Evolutionary conservation across 2,888 invertebrate genomes (phyloP).

Genomic region (Eupithecia dodoneata): DNA sequence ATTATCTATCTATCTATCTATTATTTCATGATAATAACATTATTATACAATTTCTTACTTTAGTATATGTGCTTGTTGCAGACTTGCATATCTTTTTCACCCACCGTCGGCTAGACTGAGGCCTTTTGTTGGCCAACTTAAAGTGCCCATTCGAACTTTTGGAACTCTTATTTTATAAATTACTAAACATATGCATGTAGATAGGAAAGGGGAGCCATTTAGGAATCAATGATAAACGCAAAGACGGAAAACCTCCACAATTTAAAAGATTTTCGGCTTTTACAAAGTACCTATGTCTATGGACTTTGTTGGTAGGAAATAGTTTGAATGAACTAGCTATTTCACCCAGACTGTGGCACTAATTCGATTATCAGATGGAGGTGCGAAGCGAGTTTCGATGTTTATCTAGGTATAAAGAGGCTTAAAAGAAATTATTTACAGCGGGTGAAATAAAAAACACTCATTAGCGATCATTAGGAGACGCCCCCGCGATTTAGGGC

Average conservation of each 20-base stretch:
- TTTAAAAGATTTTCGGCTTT: not conserved
- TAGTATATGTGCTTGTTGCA: no score
- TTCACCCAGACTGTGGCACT: constrained; percentile 46
- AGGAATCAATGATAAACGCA: not conserved
- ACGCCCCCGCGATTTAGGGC: constrained; percentile 78
- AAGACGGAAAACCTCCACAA: not conserved
- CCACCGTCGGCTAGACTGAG: no score
- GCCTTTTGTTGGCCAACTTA: no score
- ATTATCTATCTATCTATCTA: no score
- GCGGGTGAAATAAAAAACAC: constrained; percentile 81
- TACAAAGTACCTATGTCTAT: not conserved
- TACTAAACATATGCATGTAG: not conserved
- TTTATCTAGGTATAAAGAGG: constrained; percentile 84
- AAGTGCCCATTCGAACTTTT: no score
- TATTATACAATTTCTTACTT: no score
- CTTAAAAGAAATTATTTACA: constrained; percentile 82
- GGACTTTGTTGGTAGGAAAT: not conserved
- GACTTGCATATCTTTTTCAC: no score
- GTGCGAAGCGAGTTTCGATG: constrained; percentile 84
- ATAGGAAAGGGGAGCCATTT: not conserved
- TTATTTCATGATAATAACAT: no score
- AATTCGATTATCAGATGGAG: constrained; percentile 84
- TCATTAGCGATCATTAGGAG: constrained; percentile 82
- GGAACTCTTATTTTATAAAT: no score
- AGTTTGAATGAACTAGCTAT: constrained; percentile 15